Conservation (phyloP, 1,140 invertebrate genomes). For the Megalopta genalis region DNA sequence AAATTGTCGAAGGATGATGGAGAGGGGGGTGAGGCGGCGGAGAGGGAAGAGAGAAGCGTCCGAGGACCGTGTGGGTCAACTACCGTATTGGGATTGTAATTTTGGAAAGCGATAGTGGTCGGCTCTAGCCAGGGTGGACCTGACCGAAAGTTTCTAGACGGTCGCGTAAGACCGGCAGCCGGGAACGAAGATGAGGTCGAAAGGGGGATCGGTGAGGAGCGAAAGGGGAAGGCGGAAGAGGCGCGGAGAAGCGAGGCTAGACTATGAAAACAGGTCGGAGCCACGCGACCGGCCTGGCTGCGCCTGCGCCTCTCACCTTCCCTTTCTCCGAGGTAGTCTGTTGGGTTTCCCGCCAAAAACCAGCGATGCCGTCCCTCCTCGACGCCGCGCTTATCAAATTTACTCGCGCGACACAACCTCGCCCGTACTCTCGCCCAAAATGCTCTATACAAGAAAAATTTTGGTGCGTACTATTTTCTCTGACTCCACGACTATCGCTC, state of each 20-base stretch:
- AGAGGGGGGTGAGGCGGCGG: no score
- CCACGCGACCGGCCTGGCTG: constrained; percentile 72
- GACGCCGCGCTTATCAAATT: constrained; percentile 23
- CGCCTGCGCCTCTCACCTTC: constrained; percentile 60
- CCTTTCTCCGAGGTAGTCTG: constrained; percentile 43
- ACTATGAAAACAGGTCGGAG: constrained; percentile 76
- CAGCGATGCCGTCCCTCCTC: background rate
- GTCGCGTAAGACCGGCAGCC: constrained; percentile 75
- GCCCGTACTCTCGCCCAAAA: background rate
- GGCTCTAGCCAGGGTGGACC: background rate
- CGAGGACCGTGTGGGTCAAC: background rate
- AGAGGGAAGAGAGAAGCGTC: background rate
- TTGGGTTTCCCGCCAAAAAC: constrained; percentile 74
- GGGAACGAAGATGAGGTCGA: background rate
- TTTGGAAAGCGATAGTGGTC: constrained; percentile 38
- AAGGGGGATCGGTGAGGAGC: constrained; percentile 26
- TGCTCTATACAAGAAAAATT: no score
- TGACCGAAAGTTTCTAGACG: constrained; percentile 37
- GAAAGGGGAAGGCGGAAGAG: constrained; percentile 51
- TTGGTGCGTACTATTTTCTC: no score
- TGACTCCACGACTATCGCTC: no score
- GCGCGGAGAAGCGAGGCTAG: constrained; percentile 57
- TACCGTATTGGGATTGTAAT: constrained; percentile 2
- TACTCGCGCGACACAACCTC: background rate
- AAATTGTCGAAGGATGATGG: background rate